Evolutionary conservation across 2,797 vertebrate species (phyloP).

Genomic region (Sardinella longiceps): DNA sequence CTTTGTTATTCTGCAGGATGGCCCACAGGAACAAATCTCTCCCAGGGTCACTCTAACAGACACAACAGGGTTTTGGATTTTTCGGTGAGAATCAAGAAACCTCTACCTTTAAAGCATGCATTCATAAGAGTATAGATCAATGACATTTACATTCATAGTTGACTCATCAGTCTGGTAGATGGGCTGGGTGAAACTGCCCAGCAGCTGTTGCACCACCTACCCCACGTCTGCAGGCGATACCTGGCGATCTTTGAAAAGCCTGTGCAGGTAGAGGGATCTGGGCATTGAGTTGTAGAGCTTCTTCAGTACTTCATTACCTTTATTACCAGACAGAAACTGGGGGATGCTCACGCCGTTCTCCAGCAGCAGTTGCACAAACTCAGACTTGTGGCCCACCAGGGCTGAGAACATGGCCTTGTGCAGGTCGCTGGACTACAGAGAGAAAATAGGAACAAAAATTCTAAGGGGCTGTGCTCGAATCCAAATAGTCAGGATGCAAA

Average conservation of each 20-base stretch:
- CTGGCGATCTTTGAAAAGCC: too few species aligned
- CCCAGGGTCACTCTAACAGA: conserved; percentile 63
- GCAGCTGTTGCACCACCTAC: conserved; percentile 82
- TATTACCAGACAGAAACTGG: conserved; percentile 81
- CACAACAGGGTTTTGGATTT: neutral
- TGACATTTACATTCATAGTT: too few species aligned
- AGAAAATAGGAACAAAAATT: neutral
- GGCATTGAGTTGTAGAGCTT: conserved; percentile 84
- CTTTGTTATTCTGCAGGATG: conserved; percentile 84
- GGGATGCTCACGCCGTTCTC: conserved; percentile 87
- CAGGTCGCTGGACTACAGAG: conserved; percentile 86
- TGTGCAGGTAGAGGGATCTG: conserved; percentile 75
- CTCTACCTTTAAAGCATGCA: too few species aligned
- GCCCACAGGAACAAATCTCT: conserved; percentile 95
- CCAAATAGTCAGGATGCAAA: too few species aligned
- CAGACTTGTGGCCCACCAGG: conserved; percentile 86
- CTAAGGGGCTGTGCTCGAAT: too few species aligned
- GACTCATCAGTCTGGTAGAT: too few species aligned
- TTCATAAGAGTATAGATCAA: too few species aligned
- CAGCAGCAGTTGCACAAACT: conserved; percentile 91
- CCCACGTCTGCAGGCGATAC: conserved; percentile 81
- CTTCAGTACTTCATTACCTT: conserved; percentile 69
- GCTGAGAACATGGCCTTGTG: too few species aligned
- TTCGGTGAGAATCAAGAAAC: too few species aligned
- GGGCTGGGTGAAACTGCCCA: conserved; percentile 84